A percentile compares a stretch with the other conserved stretches of the same genome.
These are phyloP conservation scores for Pelecanoides urinatrix DNA, from an alignment of 2,113 vertebrate species.

Conservation along the genomic window DNA sequence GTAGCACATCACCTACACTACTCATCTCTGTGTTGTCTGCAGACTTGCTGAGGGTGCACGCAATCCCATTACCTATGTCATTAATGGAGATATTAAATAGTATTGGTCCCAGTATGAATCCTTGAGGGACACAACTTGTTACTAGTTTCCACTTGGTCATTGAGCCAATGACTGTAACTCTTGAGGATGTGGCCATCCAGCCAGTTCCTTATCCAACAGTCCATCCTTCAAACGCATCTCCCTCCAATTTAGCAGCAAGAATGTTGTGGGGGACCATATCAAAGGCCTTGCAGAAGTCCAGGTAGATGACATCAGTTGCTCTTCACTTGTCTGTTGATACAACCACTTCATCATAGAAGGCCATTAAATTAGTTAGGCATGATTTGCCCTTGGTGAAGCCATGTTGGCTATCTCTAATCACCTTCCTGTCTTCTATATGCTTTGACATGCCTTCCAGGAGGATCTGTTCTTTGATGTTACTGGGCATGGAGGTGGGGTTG, in stretches of 20 bases:
- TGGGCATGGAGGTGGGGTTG: background rate
- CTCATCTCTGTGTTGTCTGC: background rate
- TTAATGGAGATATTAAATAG: background rate
- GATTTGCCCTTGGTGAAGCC: background rate
- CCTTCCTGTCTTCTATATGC: background rate
- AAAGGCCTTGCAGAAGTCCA: background rate
- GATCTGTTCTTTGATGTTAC: background rate
- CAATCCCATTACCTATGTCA: background rate
- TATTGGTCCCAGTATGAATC: background rate
- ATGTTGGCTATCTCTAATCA: background rate
- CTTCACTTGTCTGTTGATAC: background rate
- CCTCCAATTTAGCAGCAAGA: background rate
- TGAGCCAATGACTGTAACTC: background rate
- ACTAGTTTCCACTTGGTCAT: background rate
- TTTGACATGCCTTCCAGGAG: background rate
- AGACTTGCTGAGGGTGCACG: background rate
- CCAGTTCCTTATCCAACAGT: background rate
- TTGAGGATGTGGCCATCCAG: background rate
- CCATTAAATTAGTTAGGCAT: background rate
- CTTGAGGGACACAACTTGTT: background rate
- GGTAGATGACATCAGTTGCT: background rate
- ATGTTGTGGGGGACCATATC: background rate
- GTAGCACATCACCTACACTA: background rate
- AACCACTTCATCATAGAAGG: background rate
- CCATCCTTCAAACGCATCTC: background rate